A percentile compares a stretch with the other conserved stretches of the same genome.
These are phyloP conservation scores for Pachyramphus minor DNA, from an alignment of 2,113 vertebrate genomes.

Conservation along the genomic window DNA sequence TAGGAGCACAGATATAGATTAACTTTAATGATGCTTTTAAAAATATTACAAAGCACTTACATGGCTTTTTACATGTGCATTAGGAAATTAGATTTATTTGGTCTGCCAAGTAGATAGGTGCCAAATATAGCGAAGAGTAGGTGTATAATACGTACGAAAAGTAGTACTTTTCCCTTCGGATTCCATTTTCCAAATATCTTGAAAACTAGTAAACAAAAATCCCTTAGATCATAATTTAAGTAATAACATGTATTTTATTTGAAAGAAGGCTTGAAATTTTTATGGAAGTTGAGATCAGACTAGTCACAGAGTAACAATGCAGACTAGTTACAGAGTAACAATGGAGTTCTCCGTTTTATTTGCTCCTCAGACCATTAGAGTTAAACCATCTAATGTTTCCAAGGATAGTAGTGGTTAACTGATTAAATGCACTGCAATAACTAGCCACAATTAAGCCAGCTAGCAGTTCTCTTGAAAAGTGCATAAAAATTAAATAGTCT, in stretches of 20 bases:
- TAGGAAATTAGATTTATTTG: slow-evolving; percentile 17
- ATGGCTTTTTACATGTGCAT: background rate
- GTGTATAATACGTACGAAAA: background rate
- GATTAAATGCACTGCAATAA: background rate
- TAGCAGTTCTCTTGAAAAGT: background rate
- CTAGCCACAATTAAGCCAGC: background rate
- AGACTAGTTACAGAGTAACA: background rate
- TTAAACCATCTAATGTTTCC: background rate
- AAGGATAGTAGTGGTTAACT: background rate
- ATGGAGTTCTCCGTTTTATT: background rate
- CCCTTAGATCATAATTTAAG: background rate
- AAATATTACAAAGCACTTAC: slow-evolving; percentile 44
- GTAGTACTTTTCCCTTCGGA: background rate
- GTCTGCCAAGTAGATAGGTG: background rate
- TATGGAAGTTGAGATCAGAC: background rate
- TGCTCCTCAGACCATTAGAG: background rate
- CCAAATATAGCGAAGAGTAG: slow-evolving; percentile 27
- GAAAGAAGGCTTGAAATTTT: background rate
- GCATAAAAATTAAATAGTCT: background rate
- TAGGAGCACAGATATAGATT: background rate
- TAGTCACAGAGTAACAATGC: background rate
- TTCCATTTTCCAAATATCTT: background rate
- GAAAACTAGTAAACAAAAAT: background rate
- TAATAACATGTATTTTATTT: background rate
- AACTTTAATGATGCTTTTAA: slow-evolving; percentile 49